phyloP scores from a whole-genome alignment of 2,113 vertebrate genomes.

The Anser brachyrhynchus region DNA sequence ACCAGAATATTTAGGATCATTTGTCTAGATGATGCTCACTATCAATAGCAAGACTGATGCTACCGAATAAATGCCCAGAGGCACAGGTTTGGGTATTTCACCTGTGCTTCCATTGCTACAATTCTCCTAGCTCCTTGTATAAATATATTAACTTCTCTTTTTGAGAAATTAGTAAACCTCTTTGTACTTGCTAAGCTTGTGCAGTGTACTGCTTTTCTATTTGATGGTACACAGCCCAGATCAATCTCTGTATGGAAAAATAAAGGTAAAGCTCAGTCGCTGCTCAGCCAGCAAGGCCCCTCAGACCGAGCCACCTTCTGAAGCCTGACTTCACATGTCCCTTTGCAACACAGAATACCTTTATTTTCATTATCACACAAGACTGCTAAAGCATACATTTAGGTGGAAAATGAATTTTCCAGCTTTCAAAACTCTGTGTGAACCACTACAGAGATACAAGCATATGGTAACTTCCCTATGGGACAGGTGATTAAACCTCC shows the following conservation, averaged over 20 bases:
- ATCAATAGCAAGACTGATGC: not conserved
- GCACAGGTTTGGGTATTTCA: slow-evolving; percentile 7
- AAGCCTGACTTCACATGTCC: not conserved
- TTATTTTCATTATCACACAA: not conserved
- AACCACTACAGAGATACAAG: not conserved
- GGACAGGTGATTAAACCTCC: not conserved
- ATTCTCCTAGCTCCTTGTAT: not conserved
- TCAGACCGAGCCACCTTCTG: not conserved
- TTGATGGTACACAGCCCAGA: not conserved
- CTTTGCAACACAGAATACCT: not conserved
- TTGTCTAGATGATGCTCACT: not conserved
- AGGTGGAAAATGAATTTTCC: slow-evolving; percentile 10
- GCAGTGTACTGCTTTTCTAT: not conserved
- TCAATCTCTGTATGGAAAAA: not conserved
- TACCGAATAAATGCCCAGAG: not conserved
- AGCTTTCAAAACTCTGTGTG: not conserved
- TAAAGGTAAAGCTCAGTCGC: not conserved
- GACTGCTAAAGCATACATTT: not conserved
- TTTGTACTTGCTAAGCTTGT: not conserved
- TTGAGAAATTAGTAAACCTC: not conserved
- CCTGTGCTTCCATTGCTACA: not conserved
- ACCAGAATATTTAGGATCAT: not conserved
- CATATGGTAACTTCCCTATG: not conserved
- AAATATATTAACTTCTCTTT: slow-evolving; percentile 15
- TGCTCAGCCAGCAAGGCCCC: not conserved